Evolutionary conservation across 1,140 invertebrate genomes (phyloP).

Genomic region (Bombus turneri): DNA sequence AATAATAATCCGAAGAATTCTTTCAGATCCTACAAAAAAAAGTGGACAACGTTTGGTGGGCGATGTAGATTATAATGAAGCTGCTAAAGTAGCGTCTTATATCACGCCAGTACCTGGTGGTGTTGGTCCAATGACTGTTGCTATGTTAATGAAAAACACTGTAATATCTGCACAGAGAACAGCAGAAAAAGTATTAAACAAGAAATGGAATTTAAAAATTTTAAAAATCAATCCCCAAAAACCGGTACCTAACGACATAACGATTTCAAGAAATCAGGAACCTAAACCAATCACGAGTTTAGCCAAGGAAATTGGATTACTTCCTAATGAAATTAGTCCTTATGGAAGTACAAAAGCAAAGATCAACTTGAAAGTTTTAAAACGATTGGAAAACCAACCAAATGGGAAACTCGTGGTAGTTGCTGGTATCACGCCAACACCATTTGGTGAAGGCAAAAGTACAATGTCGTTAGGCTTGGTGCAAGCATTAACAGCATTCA

Average conservation of each 20-base stretch:
- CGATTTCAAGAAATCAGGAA: slow-evolving; percentile 92
- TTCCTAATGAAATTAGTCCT: slow-evolving; percentile 90
- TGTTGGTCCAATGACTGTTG: slow-evolving; percentile 99
- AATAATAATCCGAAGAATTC: neutral
- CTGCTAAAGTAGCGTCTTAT: slow-evolving; percentile 89
- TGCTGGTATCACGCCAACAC: slow-evolving; percentile 98
- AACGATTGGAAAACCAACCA: slow-evolving; percentile 87
- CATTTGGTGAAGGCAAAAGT: slow-evolving; percentile 98
- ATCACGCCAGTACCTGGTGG: slow-evolving; percentile 99
- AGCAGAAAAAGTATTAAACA: slow-evolving; percentile 83
- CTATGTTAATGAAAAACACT: slow-evolving; percentile 98
- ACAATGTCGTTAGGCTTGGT: slow-evolving; percentile 97
- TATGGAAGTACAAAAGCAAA: slow-evolving; percentile 99
- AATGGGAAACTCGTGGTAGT: slow-evolving; percentile 98
- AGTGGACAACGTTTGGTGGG: slow-evolving; percentile 94
- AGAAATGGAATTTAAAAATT: slow-evolving; percentile 86
- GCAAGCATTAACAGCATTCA: slow-evolving; percentile 95
- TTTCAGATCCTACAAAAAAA: slow-evolving; percentile 91
- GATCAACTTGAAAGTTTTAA: slow-evolving; percentile 91
- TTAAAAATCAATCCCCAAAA: slow-evolving; percentile 84
- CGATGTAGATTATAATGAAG: slow-evolving; percentile 95
- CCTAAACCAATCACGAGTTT: slow-evolving; percentile 92
- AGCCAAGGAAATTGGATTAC: slow-evolving; percentile 93
- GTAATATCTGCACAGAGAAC: slow-evolving; percentile 90
- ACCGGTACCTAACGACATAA: slow-evolving; percentile 94